A percentile compares a stretch with the other conserved stretches of the same genome.
These are phyloP conservation scores for Diaprepes abbreviatus DNA, from an alignment of 2,888 invertebrate species.

Conservation along the genomic window DNA sequence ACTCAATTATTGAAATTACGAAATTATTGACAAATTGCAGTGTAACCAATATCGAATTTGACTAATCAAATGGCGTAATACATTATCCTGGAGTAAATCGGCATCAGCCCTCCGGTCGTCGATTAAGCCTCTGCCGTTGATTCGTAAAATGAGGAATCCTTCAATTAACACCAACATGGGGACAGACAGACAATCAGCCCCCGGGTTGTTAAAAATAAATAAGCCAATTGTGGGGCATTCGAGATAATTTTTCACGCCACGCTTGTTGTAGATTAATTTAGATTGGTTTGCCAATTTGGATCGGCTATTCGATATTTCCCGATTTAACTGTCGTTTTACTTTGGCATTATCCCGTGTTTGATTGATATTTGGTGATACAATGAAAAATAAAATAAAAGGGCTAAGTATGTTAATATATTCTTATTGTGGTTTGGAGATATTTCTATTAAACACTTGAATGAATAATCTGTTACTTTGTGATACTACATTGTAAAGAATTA, in stretches of 20 bases:
- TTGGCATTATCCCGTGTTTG: conserved; percentile 26
- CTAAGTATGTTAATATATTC: no score
- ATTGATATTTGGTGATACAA: conserved; percentile 32
- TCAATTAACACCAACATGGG: conserved; percentile 59
- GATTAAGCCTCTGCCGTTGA: conserved; percentile 57
- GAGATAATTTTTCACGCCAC: conserved; percentile 48
- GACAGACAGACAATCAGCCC: conserved; percentile 44
- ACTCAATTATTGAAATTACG: no score
- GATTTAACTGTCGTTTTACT: conserved; percentile 32
- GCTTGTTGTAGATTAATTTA: conserved; percentile 43
- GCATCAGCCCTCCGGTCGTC: conserved; percentile 43
- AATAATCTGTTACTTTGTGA: no score
- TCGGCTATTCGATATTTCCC: conserved; percentile 43
- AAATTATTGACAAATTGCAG: conserved; percentile 43
- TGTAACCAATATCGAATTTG: conserved; percentile 40
- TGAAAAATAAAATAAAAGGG: conserved; percentile 3
- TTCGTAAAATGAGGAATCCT: conserved; percentile 67
- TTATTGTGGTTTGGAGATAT: no score
- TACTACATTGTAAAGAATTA: no score
- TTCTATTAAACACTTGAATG: no score
- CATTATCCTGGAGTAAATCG: conserved; percentile 40
- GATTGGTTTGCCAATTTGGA: conserved; percentile 47
- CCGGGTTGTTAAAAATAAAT: conserved; percentile 50
- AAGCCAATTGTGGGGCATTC: conserved; percentile 48
- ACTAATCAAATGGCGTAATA: conserved; percentile 47